Evolutionary conservation across 2,888 invertebrate species (phyloP).

Genomic region (Choreutis nemorana): DNA sequence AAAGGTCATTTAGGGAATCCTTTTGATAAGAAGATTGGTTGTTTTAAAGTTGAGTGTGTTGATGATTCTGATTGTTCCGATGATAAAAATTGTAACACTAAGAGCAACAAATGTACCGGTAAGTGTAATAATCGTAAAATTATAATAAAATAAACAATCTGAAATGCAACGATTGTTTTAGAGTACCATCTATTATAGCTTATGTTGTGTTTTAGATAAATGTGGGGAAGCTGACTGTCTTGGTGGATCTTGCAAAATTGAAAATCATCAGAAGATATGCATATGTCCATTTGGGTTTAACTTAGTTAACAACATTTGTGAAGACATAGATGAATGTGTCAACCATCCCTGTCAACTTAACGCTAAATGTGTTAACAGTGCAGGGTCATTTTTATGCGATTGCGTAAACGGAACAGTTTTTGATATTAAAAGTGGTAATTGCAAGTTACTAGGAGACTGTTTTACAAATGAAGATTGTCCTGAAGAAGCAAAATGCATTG

Average conservation of each 20-base stretch:
- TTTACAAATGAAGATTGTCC: constrained; percentile 82
- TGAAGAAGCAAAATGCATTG: constrained; percentile 75
- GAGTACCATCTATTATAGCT: constrained; percentile 3
- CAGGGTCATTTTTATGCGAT: constrained; percentile 79
- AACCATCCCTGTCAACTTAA: constrained; percentile 80
- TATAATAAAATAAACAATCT: constrained; percentile 3
- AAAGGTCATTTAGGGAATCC: constrained; percentile 86
- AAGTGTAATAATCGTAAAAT: constrained; percentile 24
- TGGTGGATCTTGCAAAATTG: constrained; percentile 79
- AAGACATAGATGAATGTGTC: constrained; percentile 83
- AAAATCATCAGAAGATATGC: constrained; percentile 77
- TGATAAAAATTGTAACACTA: constrained; percentile 78
- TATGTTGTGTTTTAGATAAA: constrained; percentile 67
- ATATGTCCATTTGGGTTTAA: constrained; percentile 79
- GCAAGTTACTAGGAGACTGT: constrained; percentile 85
- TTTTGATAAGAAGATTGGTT: constrained; percentile 77
- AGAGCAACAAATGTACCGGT: constrained; percentile 82
- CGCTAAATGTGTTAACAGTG: constrained; percentile 79
- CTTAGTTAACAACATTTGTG: constrained; percentile 71
- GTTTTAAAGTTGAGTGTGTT: constrained; percentile 89
- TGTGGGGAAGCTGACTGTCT: constrained; percentile 82
- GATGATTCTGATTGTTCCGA: constrained; percentile 76
- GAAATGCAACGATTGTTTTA: constrained; percentile 1
- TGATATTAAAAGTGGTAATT: constrained; percentile 75
- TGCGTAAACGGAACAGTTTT: constrained; percentile 84